Evolutionary conservation across 2,888 invertebrate genomes (phyloP).

Genomic region (Acanthoscelides obtectus): DNA sequence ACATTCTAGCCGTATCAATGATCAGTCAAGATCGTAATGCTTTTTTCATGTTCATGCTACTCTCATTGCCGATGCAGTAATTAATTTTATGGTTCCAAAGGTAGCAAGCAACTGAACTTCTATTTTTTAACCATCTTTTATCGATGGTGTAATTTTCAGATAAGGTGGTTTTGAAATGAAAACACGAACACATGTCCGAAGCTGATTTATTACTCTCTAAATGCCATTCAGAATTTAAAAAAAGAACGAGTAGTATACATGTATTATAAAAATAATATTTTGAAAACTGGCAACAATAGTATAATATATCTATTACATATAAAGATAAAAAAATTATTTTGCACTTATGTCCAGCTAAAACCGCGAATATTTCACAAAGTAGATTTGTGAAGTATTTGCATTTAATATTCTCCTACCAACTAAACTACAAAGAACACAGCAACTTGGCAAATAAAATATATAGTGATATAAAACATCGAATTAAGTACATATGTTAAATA

Average conservation of each 20-base stretch:
- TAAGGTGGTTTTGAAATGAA: background rate
- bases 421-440: background rate
- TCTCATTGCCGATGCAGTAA: background rate
- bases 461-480: background rate
- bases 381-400: background rate
- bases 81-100: background rate
- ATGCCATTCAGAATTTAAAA: background rate
- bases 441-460: background rate
- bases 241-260: background rate
- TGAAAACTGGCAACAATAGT: background rate
- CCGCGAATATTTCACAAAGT: background rate
- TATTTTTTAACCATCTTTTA: background rate
- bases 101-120: background rate
- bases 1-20: too few relatives aligned
- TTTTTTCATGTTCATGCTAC: background rate
- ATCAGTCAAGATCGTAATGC: background rate
- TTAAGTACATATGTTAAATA: background rate
- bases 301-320: background rate
- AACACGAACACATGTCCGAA: background rate
- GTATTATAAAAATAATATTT: background rate
- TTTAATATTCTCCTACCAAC: background rate
- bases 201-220: background rate
- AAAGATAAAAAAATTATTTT: background rate
- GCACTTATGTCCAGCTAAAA: background rate
- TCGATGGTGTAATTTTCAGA: background rate